Conservation (phyloP, 1,140 invertebrate genomes). For the Hermatobates lingyangjiaoensis region DNA sequence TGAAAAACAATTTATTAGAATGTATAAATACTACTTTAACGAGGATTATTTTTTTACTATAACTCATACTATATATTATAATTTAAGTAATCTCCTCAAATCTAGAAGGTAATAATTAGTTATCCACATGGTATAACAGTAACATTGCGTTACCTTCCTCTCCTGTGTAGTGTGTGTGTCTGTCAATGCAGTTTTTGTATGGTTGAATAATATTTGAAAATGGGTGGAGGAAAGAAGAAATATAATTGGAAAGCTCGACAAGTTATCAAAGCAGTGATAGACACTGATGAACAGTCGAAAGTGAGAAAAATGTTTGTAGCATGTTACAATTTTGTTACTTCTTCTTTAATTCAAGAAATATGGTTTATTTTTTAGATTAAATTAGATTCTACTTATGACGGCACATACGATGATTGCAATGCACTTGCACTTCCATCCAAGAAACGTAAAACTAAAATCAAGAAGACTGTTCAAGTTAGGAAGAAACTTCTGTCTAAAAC, state of each 20-base stretch:
- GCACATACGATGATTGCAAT: constrained; percentile 53
- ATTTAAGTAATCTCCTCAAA: too few species aligned
- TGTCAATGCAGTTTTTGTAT: too few species aligned
- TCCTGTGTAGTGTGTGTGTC: too few species aligned
- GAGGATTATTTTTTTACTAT: too few species aligned
- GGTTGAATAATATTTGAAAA: too few species aligned
- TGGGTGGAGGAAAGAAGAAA: constrained; percentile 30
- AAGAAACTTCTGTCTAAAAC: constrained; percentile 64
- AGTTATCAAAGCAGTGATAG: constrained; percentile 43
- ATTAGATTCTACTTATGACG: constrained; percentile 35
- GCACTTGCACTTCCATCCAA: constrained; percentile 57
- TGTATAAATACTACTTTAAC: too few species aligned
- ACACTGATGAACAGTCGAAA: constrained; percentile 44
- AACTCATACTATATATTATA: too few species aligned
- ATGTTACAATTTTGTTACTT: neutral
- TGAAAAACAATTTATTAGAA: too few species aligned
- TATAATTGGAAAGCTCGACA: constrained; percentile 60
- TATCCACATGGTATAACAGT: too few species aligned
- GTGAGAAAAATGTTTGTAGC: constrained; percentile 24
- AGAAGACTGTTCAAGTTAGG: constrained; percentile 30
- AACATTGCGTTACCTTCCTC: too few species aligned
- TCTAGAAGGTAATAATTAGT: too few species aligned
- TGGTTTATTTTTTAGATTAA: constrained; percentile 32
- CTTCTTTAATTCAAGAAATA: neutral
- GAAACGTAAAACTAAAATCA: constrained; percentile 56